phyloP scores from a whole-genome alignment of 2,113 vertebrate species.

The Hydrochoerus hydrochaeris region DNA sequence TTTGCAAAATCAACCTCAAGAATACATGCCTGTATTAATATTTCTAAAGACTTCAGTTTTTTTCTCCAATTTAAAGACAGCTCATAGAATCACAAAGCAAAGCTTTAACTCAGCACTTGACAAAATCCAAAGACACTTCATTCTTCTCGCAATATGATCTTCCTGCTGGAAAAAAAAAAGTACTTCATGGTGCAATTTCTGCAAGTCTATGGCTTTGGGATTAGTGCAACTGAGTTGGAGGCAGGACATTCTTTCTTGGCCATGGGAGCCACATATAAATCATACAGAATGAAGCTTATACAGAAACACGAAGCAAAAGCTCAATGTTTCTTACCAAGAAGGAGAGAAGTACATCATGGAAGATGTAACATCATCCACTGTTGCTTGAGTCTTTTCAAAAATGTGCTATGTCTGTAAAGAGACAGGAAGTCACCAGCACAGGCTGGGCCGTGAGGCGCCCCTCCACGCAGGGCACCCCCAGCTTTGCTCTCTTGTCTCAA shows the following conservation, averaged over 20 bases:
- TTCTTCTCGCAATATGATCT: slow-evolving; percentile 30
- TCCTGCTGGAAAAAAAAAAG: background rate
- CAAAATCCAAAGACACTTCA: background rate
- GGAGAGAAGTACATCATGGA: slow-evolving; percentile 51
- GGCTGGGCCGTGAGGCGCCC: background rate
- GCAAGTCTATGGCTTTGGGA: background rate
- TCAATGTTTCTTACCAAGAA: slow-evolving; percentile 33
- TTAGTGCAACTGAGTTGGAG: background rate
- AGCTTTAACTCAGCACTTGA: slow-evolving; percentile 1
- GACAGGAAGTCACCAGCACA: background rate
- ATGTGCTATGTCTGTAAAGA: background rate
- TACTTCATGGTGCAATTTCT: background rate
- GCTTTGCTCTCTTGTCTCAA: background rate
- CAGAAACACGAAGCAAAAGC: slow-evolving; percentile 41
- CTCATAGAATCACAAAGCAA: background rate
- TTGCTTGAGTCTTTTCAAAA: background rate
- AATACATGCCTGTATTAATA: background rate
- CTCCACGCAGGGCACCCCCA: background rate
- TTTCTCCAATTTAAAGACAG: background rate
- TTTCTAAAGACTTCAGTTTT: background rate
- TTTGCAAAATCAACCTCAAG: background rate
- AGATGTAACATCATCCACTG: slow-evolving; percentile 22
- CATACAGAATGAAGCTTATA: background rate
- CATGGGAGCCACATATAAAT: slow-evolving; percentile 51
- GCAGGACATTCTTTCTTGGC: background rate